These are phyloP conservation scores for Calvadosia cruxmelitensis DNA, from an alignment of 30 jellyfish, hydroid and myxozoan genomes.

Conservation along the genomic window DNA sequence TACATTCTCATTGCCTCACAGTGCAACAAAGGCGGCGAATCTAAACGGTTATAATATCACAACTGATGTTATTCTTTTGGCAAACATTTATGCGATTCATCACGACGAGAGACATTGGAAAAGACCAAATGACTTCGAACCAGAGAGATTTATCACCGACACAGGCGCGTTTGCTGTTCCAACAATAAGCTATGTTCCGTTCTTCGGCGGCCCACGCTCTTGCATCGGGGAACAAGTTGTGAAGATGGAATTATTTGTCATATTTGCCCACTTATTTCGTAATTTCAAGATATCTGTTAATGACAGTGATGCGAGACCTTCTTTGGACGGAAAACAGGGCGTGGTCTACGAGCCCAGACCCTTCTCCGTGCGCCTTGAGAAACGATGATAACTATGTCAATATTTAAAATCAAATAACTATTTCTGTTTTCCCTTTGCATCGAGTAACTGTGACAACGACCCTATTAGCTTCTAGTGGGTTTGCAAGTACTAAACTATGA, in stretches of 20 bases:
- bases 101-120: slow-evolving; percentile 3
- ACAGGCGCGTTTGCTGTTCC: not conserved
- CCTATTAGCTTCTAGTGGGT: too few relatives aligned
- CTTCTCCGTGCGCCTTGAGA: not conserved
- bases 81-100: not conserved
- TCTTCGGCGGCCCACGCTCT: not conserved
- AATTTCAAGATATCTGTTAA: not conserved
- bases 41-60: not conserved
- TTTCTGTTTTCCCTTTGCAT: too few relatives aligned
- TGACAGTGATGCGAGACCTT: not conserved
- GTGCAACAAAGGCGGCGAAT: not conserved
- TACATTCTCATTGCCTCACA: not conserved
- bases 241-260: not conserved
- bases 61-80: not conserved
- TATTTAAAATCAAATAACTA: too few relatives aligned
- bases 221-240: not conserved
- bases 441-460: too few relatives aligned
- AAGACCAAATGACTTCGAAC: not conserved
- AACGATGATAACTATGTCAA: too few relatives aligned
- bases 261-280: not conserved
- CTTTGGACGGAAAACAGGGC: not conserved
- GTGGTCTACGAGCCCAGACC: not conserved
- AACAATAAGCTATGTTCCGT: not conserved
- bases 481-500: too few relatives aligned
- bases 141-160: not conserved